Percentiles rank a stretch among this genome's conserved stretches.
phyloP scores from a whole-genome alignment of 2,888 invertebrate species.

The Cheiracanthium punctorium region DNA sequence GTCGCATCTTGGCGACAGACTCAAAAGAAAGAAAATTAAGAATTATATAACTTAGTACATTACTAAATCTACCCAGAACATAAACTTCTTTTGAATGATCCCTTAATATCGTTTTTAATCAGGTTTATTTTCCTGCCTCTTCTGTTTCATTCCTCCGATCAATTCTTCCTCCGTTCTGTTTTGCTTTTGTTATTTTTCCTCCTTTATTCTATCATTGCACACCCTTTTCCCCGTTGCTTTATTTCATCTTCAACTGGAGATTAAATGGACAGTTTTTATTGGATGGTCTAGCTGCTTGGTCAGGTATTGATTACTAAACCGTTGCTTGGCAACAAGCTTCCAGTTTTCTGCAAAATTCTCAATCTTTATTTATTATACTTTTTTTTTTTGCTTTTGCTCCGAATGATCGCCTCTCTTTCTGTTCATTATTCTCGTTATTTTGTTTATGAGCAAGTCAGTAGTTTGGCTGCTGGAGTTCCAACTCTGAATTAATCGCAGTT shows the following conservation, averaged over 20 bases:
- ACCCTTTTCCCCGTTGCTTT: slow-evolving; percentile 38
- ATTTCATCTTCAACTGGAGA: slow-evolving; percentile 63
- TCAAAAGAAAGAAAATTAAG: background rate
- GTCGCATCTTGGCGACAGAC: too few relatives aligned
- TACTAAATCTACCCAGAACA: slow-evolving; percentile 6
- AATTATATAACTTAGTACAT: background rate
- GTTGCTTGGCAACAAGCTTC: slow-evolving; percentile 52
- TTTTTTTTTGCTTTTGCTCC: slow-evolving; percentile 18
- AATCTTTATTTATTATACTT: slow-evolving; percentile 37
- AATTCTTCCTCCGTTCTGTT: slow-evolving; percentile 19
- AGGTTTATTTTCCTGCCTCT: slow-evolving; percentile 21
- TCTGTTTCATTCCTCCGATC: slow-evolving; percentile 26
- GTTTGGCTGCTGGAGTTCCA: background rate
- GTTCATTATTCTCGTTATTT: slow-evolving; percentile 24
- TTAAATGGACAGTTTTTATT: slow-evolving; percentile 69
- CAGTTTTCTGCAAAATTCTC: slow-evolving; percentile 60
- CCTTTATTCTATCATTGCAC: slow-evolving; percentile 11
- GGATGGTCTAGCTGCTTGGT: slow-evolving; percentile 58
- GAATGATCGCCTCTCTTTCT: slow-evolving; percentile 34
- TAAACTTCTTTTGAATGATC: slow-evolving; percentile 8
- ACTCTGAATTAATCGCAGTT: slow-evolving; percentile 2
- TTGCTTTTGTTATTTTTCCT: too few relatives aligned
- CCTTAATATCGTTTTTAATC: slow-evolving; percentile 44
- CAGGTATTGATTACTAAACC: slow-evolving; percentile 66
- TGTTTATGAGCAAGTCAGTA: slow-evolving; percentile 47